Conservation (phyloP, 2,888 invertebrate genomes). For the Eupithecia subumbrata region DNA sequence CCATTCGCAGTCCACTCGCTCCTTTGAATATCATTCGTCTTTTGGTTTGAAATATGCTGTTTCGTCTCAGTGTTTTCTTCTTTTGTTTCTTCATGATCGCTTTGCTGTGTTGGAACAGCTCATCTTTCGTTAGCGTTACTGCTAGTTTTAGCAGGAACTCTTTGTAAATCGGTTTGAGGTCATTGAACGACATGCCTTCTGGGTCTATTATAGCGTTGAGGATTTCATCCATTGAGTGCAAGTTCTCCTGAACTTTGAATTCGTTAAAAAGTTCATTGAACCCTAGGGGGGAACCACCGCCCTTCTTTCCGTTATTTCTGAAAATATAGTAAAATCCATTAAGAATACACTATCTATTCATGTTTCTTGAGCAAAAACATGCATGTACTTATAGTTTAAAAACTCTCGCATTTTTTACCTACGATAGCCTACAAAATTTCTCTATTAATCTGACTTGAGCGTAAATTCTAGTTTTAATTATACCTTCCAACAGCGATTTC, state of each 20-base stretch:
- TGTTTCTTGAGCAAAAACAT: background rate
- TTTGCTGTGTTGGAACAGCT: slow-evolving; percentile 94
- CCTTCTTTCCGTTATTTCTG: slow-evolving; percentile 86
- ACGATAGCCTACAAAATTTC: background rate
- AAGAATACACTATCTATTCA: background rate
- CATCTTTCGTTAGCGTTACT: slow-evolving; percentile 95
- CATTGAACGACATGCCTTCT: slow-evolving; percentile 97
- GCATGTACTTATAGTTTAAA: background rate
- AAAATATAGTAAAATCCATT: slow-evolving; percentile 48
- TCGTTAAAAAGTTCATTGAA: slow-evolving; percentile 95
- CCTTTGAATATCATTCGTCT: slow-evolving; percentile 85
- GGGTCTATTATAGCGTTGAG: slow-evolving; percentile 94
- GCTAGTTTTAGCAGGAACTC: slow-evolving; percentile 94
- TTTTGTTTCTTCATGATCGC: slow-evolving; percentile 94
- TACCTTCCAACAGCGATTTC: background rate
- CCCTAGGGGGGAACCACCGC: slow-evolving; percentile 91
- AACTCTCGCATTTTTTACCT: background rate
- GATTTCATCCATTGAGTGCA: slow-evolving; percentile 94
- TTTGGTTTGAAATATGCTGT: slow-evolving; percentile 83
- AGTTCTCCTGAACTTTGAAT: slow-evolving; percentile 93
- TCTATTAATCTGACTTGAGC: background rate
- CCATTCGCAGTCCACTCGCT: slow-evolving; percentile 84
- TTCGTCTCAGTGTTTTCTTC: slow-evolving; percentile 86
- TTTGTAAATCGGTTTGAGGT: slow-evolving; percentile 95
- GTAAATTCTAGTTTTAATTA: slow-evolving; percentile 8